Base-by-base conservation (phyloP, 2,888 invertebrate species). In the Coelinius sp. region DNA sequence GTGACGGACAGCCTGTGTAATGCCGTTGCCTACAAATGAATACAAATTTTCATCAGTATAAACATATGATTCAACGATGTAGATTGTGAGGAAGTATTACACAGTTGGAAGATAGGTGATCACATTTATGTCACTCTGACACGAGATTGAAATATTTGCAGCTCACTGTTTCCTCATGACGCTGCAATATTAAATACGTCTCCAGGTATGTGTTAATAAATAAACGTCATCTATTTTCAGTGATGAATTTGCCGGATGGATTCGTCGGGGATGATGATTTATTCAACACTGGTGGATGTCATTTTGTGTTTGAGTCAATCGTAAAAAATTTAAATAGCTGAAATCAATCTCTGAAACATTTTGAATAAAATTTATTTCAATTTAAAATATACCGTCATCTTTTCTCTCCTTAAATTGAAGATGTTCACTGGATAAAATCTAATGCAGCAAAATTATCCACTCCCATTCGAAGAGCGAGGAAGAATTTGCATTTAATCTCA, bases 401-500 rank as follows among this genome's bases (percentile, higher is more conserved):
- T 41, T 41, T 25, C n/a, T n/a, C n/a, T 17, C n/a, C 56, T 24
- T 22, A 49, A 62, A 63, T 69, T 63, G 31, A 38, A 62, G 41
- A 69, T 69, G 46, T 31, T 53, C 63, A 17, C 31, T 62, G 49
- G 10, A 49, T 63, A 35, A 69, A 52, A 69, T 62, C 52, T 63
- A 64, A 63, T 41, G 27, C 59, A n/a, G n/a, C 17, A 41, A 69
- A 64, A 49, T 69, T 49, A 69, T 69, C 69, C 44, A 17, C 64
- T 69, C 41, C 49, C 49, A 63, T 52, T 24, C 49, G 14, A 49
- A 46, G 35, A 63, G 64, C 44, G 69, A 52, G 38, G 52, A 12
- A 27, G 46, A 63, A 69, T 69, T 69, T 63, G 63, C 69, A 69
- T 69, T 69, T 69, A 62, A 69, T 63, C 49, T 63, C 69, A 35